phyloP scores from a whole-genome alignment of 2,797 vertebrate genomes.

The Amblyopsis hoosieri region DNA sequence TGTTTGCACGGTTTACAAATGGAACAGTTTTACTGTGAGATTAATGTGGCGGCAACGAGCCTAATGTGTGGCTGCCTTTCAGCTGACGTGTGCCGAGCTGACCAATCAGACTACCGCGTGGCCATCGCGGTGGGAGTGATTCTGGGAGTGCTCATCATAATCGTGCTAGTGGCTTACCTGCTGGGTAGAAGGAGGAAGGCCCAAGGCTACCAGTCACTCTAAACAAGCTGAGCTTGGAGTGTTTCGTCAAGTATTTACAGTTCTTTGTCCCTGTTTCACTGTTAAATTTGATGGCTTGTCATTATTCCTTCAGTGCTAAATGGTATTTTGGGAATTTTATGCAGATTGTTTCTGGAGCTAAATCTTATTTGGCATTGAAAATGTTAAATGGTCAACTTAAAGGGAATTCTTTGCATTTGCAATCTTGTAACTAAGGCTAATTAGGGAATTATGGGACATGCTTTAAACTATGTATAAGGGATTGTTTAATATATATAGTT shows the following conservation, averaged over 20 bases:
- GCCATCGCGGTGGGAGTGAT: constrained; percentile 83
- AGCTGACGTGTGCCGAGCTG: constrained; percentile 75
- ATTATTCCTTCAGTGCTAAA: not conserved
- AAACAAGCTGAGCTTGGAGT: constrained; percentile 36
- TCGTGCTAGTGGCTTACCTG: constrained; percentile 82
- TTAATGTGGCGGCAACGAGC: no score
- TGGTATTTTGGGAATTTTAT: constrained; percentile 4
- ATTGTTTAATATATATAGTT: not conserved
- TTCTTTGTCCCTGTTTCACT: constrained; percentile 6
- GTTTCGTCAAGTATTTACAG: constrained; percentile 7
- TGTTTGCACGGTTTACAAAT: no score
- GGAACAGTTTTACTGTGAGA: no score
- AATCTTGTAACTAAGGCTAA: no score
- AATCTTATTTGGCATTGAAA: no score
- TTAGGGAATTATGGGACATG: not conserved
- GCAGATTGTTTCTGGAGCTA: not conserved
- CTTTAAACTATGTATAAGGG: not conserved
- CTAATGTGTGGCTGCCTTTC: constrained; percentile 8
- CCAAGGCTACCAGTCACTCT: constrained; percentile 84
- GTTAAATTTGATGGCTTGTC: not conserved
- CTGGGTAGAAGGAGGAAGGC: constrained; percentile 69
- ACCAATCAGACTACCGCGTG: constrained; percentile 62
- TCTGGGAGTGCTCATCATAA: constrained; percentile 79
- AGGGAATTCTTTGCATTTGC: constrained; percentile 18
- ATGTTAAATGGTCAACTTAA: constrained; percentile 9